A percentile compares a stretch with the other conserved stretches of the same genome.
Conservation (phyloP, 2,113 vertebrate species). For the Arvicanthis niloticus region DNA sequence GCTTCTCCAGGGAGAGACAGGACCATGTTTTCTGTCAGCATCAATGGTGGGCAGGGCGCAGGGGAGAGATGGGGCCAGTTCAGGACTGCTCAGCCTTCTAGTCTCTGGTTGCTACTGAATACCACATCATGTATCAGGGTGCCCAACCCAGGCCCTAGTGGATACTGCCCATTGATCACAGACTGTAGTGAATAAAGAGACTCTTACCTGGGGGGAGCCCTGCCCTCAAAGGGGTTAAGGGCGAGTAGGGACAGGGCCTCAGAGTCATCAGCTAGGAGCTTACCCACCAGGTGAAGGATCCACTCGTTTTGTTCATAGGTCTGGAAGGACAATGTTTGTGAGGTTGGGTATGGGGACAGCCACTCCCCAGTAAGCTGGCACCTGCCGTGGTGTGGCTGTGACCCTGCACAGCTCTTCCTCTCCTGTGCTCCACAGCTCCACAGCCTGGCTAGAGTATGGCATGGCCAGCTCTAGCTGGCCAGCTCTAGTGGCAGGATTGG, state of each 20-base stretch:
- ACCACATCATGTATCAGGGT: background rate
- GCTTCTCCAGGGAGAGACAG: conserved; percentile 81
- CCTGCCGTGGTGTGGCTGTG: background rate
- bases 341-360: background rate
- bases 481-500: background rate
- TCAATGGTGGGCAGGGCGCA: conserved; percentile 86
- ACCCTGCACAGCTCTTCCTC: background rate
- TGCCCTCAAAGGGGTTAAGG: conserved; percentile 91
- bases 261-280: conserved; percentile 93
- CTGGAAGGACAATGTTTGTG: conserved; percentile 78
- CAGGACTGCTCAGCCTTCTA: background rate
- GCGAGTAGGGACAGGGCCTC: conserved; percentile 90
- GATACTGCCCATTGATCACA: background rate
- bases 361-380: background rate
- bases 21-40: conserved; percentile 85
- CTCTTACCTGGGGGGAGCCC: conserved; percentile 90
- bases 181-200: background rate
- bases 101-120: background rate
- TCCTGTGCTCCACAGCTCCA: too few relatives aligned
- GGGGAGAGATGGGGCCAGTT: conserved; percentile 69
- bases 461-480: background rate
- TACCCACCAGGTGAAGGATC: conserved; percentile 96
- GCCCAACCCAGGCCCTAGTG: background rate
- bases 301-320: conserved; percentile 98
- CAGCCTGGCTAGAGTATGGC: background rate